Base-by-base conservation (phyloP, 2,797 vertebrate genomes). In the Mormyrus hasselquistii region DNA sequence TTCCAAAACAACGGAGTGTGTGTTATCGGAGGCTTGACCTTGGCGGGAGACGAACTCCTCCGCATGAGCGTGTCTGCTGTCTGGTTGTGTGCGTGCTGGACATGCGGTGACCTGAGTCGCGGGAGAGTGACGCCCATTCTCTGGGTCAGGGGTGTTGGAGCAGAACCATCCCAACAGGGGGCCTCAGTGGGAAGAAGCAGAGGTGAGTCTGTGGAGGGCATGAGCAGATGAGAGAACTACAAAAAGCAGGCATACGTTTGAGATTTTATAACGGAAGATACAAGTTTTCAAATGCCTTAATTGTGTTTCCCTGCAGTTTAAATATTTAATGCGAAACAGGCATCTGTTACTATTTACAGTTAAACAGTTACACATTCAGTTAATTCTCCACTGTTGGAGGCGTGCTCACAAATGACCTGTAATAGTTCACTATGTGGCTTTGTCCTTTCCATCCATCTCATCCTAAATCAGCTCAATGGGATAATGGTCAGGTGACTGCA, bases 11-110 rank as follows among this genome's bases (percentile, higher is more conserved):
- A 79, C 73, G 50, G 62, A 73, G 87, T 12, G 87, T 84, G 87
- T 52, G 52, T 90, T 90, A 86, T 88, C 79, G 16, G 52, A 86
- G 14, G 69, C 53, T 73, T 76, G 79, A 87, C 87, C 87, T 88
- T 86, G 89, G 34, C 47, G 22, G 55, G 87, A 25, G 84, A 16
- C 84, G 3, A 69, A 8, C n/a, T 50, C 7, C 34, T 44, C 19
- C n/a, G 25, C 29, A 41, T 5, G 82, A 73, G 62, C 5, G 5
- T 73, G 53, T 82, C 12, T 29, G 49, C 25, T 76, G 55, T 57
- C 19, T 55, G 62, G 62, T 22, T 65, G 25, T 86, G 49, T 19
- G 16, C 3, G 57, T 12, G 22, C 25, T 10, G 52, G 50, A n/a
- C 52, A 19, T 19, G 34, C 29, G 3, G 62, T 84, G 62, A 73